These are phyloP conservation scores for Trachymyrmex cornetzi DNA, from an alignment of 1,140 invertebrate genomes.

Conservation along the genomic window DNA sequence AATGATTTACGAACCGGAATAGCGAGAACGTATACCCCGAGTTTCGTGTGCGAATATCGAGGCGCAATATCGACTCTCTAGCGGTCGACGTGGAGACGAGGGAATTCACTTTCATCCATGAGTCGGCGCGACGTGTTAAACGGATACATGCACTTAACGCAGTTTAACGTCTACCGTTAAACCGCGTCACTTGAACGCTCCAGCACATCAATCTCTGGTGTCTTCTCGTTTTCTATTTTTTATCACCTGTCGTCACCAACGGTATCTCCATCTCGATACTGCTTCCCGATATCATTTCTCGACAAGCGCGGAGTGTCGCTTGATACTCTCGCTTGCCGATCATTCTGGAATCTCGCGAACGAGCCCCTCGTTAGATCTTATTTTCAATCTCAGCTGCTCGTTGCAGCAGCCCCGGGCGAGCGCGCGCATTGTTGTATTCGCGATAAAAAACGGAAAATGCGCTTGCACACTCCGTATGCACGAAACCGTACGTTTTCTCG, in stretches of 20 bases:
- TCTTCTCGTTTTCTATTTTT: conserved; percentile 5
- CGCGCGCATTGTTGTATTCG: conserved; percentile 14
- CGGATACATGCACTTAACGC: conserved; percentile 51
- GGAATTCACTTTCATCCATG: conserved; percentile 72
- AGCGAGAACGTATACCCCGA: not conserved
- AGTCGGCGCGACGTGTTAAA: conserved; percentile 32
- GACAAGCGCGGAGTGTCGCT: not conserved
- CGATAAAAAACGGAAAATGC: conserved; percentile 58
- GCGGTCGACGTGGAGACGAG: not conserved
- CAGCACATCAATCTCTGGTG: not conserved
- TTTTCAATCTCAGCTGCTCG: conserved; percentile 24
- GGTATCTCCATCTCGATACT: not conserved
- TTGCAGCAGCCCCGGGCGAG: too few species aligned
- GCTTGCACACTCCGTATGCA: not conserved
- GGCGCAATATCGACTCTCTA: conserved; percentile 36
- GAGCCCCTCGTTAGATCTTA: conserved; percentile 7
- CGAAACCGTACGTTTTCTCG: not conserved
- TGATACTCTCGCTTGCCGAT: conserved; percentile 39
- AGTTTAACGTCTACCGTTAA: conserved; percentile 61
- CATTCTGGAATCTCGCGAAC: conserved; percentile 8
- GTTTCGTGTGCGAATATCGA: conserved; percentile 3
- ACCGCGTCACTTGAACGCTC: not conserved
- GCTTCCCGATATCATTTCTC: not conserved
- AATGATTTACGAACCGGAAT: conserved; percentile 70
- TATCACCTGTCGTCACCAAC: not conserved